Base-by-base conservation (phyloP, 2,888 invertebrate genomes). In the Abscondita cerata region DNA sequence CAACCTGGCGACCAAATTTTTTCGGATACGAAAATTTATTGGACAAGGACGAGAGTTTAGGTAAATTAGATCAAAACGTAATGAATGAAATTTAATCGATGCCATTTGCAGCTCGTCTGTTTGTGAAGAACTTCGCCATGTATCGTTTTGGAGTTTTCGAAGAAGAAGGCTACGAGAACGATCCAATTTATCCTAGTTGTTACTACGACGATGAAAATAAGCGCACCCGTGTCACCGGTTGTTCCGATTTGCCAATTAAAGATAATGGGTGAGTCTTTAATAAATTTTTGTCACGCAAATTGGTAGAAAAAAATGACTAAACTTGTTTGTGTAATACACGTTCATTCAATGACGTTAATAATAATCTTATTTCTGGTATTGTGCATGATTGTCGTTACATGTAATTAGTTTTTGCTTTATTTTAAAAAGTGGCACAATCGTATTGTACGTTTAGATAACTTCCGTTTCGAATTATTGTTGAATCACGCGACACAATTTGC, bases 91-190 rank as follows among this genome's bases (percentile, higher is more conserved):
- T 6, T 12, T 38, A 18, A 40, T 52, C n/a, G n/a, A n/a, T n/a
- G n/a, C 13, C 15, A 0, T 1, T 62, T 59, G 11, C 51, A 75
- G 77, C 75, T 33, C 81, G 84, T 52, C 77, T 82, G 9, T 72
- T 89, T 33, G 82, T 87, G 0, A 84, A 85, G 69, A 85, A 89
- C 70, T 89, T 87, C 83, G 85, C 86, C 2, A 88, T 86, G 78
- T 87, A 86, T 71, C 83, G 88, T 0, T 89, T 88, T 78, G 89
- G 89, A 1, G 84, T 89, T 2, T 89, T 88, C 75, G 88, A 88
- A 69, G 89, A 89, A 75, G 83, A 84, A 62, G 87, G 88, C 1
- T 86, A 83, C 71, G 77, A 78, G 38, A 82, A 81, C 47, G 87
- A 87, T 73, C 81, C 82, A 1, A 81, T 86, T 33, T 87, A 87